phyloP scores from a whole-genome alignment of 64 coral and sea anemone genomes.

The Montipora foliosa region DNA sequence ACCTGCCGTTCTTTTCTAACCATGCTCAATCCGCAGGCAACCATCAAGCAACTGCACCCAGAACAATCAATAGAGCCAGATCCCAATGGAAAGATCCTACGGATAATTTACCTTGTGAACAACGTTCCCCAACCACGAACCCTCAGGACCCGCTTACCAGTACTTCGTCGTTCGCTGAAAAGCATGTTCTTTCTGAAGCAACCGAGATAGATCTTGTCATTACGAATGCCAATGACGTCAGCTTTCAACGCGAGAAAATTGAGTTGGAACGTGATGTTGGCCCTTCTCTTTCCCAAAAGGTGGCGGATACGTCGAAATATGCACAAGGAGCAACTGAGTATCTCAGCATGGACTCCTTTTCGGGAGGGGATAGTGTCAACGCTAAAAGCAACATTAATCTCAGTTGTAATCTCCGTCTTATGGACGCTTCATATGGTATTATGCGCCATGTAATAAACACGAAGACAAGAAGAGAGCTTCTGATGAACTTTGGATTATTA shows the following conservation, averaged over 20 bases:
- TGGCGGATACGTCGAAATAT: no score
- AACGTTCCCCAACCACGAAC: neutral
- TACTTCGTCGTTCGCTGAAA: neutral
- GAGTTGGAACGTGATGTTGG: neutral
- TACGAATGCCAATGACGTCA: neutral
- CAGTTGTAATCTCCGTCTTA: neutral
- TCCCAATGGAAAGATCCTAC: neutral
- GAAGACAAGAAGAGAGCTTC: neutral
- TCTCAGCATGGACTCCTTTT: neutral
- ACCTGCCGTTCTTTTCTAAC: no score
- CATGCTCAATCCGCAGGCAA: no score
- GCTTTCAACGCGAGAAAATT: neutral
- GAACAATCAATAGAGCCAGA: no score
- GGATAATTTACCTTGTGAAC: neutral
- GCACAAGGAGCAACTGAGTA: no score
- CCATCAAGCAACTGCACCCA: neutral
- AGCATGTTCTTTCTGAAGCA: no score
- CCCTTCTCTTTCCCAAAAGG: neutral
- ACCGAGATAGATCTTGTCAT: neutral
- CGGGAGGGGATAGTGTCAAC: neutral
- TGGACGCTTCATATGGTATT: neutral
- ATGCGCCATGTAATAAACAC: neutral
- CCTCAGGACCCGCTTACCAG: no score
- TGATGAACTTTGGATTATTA: neutral
- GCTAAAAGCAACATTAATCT: neutral